A percentile compares a stretch with the other conserved stretches of the same genome.
These are phyloP conservation scores for Spinibarbus caldwelli DNA, from an alignment of 2,797 vertebrate genomes.

Conservation along the genomic window DNA sequence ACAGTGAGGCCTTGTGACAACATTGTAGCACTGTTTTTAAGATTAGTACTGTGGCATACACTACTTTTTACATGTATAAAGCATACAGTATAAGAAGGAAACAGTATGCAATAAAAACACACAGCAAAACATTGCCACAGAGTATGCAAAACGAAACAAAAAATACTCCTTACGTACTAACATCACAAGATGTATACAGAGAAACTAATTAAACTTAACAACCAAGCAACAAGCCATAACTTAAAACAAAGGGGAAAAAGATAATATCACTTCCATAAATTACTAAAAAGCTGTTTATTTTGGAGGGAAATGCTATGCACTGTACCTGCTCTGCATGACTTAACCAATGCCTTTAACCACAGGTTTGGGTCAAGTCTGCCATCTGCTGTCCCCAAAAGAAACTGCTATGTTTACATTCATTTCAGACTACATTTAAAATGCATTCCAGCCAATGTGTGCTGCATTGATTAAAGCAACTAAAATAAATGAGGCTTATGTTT, in stretches of 20 bases:
- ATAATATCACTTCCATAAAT: neutral
- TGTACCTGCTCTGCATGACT: neutral
- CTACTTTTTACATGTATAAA: neutral
- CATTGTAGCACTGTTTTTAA: neutral
- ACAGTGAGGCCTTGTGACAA: neutral
- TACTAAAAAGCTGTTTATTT: neutral
- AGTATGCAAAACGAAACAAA: neutral
- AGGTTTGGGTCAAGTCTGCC: slow-evolving; percentile 22
- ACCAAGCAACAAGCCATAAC: neutral
- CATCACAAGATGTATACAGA: neutral
- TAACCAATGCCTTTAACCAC: neutral
- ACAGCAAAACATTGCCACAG: too few relatives aligned
- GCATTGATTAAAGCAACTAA: neutral
- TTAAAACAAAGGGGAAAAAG: neutral
- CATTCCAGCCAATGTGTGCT: neutral
- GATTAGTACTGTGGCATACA: neutral
- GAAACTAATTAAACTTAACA: neutral
- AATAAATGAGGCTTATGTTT: neutral
- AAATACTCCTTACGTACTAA: too few relatives aligned
- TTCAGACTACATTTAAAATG: neutral
- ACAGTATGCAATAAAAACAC: neutral
- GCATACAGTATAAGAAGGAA: neutral
- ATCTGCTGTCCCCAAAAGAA: neutral
- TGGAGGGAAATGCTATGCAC: too few relatives aligned
- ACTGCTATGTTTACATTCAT: neutral